Conservation (phyloP, 2,113 vertebrate genomes). For the Scortum barcoo region DNA sequence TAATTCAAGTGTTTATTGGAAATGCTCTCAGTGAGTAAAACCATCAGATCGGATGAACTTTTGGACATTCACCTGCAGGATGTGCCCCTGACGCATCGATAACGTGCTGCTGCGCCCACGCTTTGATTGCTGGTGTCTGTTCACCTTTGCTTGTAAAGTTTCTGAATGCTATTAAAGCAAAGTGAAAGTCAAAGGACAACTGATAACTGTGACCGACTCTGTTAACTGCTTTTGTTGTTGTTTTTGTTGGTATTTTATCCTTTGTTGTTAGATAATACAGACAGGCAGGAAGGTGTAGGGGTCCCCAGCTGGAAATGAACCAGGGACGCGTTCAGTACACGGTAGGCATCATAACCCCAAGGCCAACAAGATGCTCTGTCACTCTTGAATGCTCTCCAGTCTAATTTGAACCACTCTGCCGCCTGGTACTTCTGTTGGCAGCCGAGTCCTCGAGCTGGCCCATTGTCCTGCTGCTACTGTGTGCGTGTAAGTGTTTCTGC, state of each 20-base stretch:
- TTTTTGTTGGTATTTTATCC: neutral
- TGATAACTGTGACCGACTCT: no score
- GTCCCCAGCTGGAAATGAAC: neutral
- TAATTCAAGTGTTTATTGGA: neutral
- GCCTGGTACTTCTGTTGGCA: conserved; percentile 28
- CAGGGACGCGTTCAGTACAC: neutral
- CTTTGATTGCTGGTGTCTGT: neutral
- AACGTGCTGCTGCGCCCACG: neutral
- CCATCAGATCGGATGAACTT: neutral
- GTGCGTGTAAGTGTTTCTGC: conserved; percentile 12
- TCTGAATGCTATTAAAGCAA: neutral
- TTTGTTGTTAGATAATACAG: neutral
- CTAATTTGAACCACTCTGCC: conserved; percentile 19
- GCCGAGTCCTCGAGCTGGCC: neutral
- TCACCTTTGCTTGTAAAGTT: neutral
- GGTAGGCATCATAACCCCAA: neutral
- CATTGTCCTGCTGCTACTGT: conserved; percentile 12
- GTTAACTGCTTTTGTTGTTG: neutral
- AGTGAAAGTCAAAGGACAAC: neutral
- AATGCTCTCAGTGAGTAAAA: neutral
- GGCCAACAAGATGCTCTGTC: neutral
- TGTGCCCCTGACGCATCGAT: neutral
- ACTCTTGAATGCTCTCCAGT: conserved; percentile 4
- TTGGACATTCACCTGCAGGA: neutral
- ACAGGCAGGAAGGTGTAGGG: neutral